Conservation (phyloP, 1,140 invertebrate species). For the Dendrolimus kikuchii region DNA sequence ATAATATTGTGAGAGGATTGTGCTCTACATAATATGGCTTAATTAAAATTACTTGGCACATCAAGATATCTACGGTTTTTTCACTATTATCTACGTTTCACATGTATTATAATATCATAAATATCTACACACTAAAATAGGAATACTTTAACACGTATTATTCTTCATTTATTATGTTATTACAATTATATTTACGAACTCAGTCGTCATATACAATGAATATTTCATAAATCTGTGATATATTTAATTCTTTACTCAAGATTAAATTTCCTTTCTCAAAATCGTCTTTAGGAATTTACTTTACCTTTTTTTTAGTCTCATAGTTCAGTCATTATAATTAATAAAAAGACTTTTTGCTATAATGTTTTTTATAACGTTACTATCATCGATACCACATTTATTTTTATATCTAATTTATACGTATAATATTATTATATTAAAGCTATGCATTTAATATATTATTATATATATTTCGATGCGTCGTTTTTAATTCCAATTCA, state of each 20-base stretch:
- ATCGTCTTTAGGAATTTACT: constrained; percentile 9
- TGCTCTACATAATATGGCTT: constrained; percentile 16
- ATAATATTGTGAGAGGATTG: constrained; percentile 6
- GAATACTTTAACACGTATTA: constrained; percentile 26
- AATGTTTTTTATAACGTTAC: constrained; percentile 14
- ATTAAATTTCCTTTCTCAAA: constrained; percentile 2
- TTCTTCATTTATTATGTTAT: constrained; percentile 11
- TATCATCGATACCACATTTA: constrained; percentile 21
- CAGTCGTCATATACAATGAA: constrained; percentile 15
- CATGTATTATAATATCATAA: constrained; percentile 19
- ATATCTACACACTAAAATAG: constrained; percentile 21
- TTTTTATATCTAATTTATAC: constrained; percentile 17
- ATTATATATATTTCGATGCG: constrained; percentile 39
- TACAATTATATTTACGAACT: constrained; percentile 10
- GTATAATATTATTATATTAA: constrained; percentile 48
- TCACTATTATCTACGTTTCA: constrained; percentile 24
- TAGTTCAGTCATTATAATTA: constrained; percentile 25
- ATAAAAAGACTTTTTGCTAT: constrained; percentile 20
- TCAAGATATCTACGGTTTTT: constrained; percentile 18
- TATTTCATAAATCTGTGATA: constrained; percentile 10
- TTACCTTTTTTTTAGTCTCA: constrained; percentile 26
- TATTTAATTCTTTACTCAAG: constrained; percentile 5
- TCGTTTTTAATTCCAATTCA: constrained; percentile 14
- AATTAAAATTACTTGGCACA: constrained; percentile 23
- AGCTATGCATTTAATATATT: constrained; percentile 41